Evolutionary conservation across 2,888 invertebrate genomes (phyloP).

Genomic region (Tiliacea citrago): DNA sequence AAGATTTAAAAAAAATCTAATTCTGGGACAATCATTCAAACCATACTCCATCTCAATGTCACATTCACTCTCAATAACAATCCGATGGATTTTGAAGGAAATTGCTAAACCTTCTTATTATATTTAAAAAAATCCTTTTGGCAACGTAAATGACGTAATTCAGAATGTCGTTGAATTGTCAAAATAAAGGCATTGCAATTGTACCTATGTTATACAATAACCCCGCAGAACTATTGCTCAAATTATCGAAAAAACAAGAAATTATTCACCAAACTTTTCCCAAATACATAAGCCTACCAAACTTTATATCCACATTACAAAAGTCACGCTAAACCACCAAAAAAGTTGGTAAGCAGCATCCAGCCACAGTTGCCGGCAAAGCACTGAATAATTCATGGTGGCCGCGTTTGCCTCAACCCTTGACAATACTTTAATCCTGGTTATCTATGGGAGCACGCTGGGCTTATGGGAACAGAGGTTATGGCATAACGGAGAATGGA

Average conservation of each 20-base stretch:
- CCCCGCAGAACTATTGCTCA: neutral
- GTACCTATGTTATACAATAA: neutral
- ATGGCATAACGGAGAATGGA: constrained; percentile 15
- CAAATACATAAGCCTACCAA: neutral
- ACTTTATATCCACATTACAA: constrained; percentile 2
- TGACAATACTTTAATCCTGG: constrained; percentile 64
- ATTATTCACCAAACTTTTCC: neutral
- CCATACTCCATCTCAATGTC: neutral
- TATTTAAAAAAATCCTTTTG: neutral
- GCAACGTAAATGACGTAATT: neutral
- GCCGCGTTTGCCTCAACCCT: constrained; percentile 24
- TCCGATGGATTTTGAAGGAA: too few relatives aligned
- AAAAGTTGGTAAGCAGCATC: constrained; percentile 54
- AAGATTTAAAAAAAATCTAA: neutral
- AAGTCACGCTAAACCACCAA: constrained; percentile 29
- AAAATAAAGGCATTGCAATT: neutral
- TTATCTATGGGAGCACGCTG: constrained; percentile 57
- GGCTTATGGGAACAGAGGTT: constrained; percentile 33
- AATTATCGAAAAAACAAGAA: neutral
- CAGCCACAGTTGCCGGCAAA: constrained; percentile 29
- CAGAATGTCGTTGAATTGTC: neutral
- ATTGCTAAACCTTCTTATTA: neutral
- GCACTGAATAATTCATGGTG: constrained; percentile 62
- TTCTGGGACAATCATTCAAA: neutral
- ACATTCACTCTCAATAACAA: neutral